Evolutionary conservation across 2,888 invertebrate species (phyloP), one percentile per base, ranked within the genome.

Genomic region (Stenchaetothrips biformis): DNA sequence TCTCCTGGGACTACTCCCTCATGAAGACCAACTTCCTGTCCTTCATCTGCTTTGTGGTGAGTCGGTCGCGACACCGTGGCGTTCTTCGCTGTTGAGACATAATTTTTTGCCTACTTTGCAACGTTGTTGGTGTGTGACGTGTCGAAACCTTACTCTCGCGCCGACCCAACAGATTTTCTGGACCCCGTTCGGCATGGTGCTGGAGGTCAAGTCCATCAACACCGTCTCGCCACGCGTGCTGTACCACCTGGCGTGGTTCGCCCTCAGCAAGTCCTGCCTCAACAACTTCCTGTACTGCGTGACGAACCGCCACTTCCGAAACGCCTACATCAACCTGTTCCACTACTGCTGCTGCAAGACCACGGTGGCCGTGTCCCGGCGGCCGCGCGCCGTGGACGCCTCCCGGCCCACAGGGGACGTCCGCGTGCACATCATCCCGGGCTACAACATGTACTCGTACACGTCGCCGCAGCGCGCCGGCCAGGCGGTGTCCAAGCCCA

Each of bases 341-440:
- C 92, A 93, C 84, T 95, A 94, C 84, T 94, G 94, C 85, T 94
- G 92, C 85, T 94, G 94, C 87, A 94, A 94, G 86, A 93, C 91
- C 11, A 91, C 92, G 7, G 91, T 92, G 47, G 90, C 92, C 2
- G 92, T 92, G 83, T 90, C 91, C 8, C 87, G 91, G 81, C 89
- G 93, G 77, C 89, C 91, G 80, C 86, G 92, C 59, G 86, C 88
- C 80, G 88, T 89, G 67, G 87, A 86, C 11, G 83, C 87, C 80
- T 79, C 86, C 81, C 85, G 89, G 48, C 88, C 90, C 18, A 88
- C 90, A 0, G 89, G 90, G 4, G 91, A 93, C 82, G 90, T 93
- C n/a, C 86, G 91, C 83, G 93, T 94, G 9, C 94, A 94, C 85
- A 93, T 94, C 80, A 92, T 94, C 85, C 92, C 91, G 7, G 90